A percentile compares a stretch with the other conserved stretches of the same genome.
phyloP scores from a whole-genome alignment of 2,888 invertebrate species.

The Callosobruchus maculatus region DNA sequence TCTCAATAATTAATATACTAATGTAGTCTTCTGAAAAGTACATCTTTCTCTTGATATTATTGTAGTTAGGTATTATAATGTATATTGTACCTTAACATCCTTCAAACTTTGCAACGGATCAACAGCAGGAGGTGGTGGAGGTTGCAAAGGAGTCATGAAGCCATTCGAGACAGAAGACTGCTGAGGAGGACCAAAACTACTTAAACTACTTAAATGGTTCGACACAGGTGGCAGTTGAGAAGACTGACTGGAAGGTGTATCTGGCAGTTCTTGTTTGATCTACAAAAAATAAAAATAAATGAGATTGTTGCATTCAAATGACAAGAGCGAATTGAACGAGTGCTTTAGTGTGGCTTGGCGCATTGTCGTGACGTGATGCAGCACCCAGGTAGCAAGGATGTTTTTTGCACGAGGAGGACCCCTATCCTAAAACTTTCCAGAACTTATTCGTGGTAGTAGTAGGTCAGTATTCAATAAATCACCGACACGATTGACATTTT shows the following conservation, averaged over 20 bases:
- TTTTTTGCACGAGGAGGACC: too few relatives aligned
- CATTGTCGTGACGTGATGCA: too few relatives aligned
- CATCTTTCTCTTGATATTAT: too few relatives aligned
- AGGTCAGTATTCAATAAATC: too few relatives aligned
- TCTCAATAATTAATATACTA: too few relatives aligned
- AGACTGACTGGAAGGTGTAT: slow-evolving; percentile 37
- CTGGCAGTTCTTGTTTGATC: slow-evolving; percentile 51
- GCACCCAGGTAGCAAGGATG: too few relatives aligned
- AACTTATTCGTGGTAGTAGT: too few relatives aligned
- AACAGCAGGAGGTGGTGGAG: slow-evolving; percentile 18
- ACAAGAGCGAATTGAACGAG: too few relatives aligned
- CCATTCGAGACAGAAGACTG: slow-evolving; percentile 12
- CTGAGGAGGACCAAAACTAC: slow-evolving; percentile 12
- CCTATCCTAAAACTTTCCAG: too few relatives aligned
- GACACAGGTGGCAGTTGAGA: slow-evolving; percentile 16
- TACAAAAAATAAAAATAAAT: neutral
- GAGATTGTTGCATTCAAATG: neutral
- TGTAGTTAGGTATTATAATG: neutral
- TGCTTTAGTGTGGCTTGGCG: too few relatives aligned
- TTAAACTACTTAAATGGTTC: slow-evolving; percentile 25
- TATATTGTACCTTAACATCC: slow-evolving; percentile 65
- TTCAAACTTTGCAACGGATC: slow-evolving; percentile 76
- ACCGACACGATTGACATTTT: too few relatives aligned
- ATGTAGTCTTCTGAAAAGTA: too few relatives aligned
- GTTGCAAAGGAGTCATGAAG: slow-evolving; percentile 14